These are phyloP conservation scores for Paralichthys olivaceus DNA, from an alignment of 2,113 vertebrate genomes.

Conservation along the genomic window DNA sequence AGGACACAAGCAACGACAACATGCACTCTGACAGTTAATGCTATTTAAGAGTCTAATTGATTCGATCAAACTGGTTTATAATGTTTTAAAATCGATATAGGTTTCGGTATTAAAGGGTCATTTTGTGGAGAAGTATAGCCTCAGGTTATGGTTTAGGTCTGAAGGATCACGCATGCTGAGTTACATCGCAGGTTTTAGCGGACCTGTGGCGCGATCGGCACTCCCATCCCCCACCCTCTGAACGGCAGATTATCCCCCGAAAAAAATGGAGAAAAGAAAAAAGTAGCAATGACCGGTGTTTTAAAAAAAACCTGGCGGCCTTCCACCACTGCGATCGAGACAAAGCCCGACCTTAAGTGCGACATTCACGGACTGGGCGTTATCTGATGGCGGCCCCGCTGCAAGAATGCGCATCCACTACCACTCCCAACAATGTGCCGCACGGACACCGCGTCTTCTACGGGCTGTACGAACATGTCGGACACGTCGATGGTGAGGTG, in stretches of 20 bases:
- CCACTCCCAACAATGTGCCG: background rate
- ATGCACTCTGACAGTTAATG: too few relatives aligned
- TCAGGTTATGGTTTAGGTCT: background rate
- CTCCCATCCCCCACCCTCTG: background rate
- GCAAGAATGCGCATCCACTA: too few relatives aligned
- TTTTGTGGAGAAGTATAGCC: background rate
- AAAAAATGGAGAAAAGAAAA: too few relatives aligned
- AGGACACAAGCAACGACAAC: too few relatives aligned
- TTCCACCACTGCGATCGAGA: background rate
- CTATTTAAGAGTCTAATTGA: too few relatives aligned
- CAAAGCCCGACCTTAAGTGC: too few relatives aligned
- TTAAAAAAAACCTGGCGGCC: background rate
- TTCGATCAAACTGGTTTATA: too few relatives aligned
- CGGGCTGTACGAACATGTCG: too few relatives aligned
- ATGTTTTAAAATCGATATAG: background rate
- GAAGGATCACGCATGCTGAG: background rate
- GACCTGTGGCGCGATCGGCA: background rate
- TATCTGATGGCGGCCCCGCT: constrained; percentile 36
- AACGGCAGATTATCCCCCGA: too few relatives aligned
- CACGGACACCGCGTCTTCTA: background rate
- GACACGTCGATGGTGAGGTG: too few relatives aligned
- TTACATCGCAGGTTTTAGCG: constrained; percentile 5
- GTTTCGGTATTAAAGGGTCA: background rate
- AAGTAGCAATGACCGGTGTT: too few relatives aligned
- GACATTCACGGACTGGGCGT: constrained; percentile 28